phyloP scores from a whole-genome alignment of 2,113 vertebrate species.

The Chaenogobius annularis region DNA sequence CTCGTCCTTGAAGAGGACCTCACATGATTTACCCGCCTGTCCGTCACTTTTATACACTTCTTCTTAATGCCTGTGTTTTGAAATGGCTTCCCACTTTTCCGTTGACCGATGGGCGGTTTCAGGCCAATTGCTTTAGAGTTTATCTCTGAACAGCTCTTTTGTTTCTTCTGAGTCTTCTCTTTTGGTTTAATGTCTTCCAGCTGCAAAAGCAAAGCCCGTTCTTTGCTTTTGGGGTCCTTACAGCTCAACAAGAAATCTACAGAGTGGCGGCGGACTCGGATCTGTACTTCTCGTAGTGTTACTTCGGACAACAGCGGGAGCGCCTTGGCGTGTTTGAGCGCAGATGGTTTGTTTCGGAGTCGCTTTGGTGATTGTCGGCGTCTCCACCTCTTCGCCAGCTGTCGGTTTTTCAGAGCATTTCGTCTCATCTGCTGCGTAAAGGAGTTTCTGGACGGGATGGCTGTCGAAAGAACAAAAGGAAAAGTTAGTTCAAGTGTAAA shows the following conservation, averaged over 20 bases:
- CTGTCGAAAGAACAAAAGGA: constrained; percentile 47
- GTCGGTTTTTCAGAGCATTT: constrained; percentile 72
- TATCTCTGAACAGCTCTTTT: constrained; percentile 18
- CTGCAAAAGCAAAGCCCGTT: constrained; percentile 60
- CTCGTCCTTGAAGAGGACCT: constrained; percentile 61
- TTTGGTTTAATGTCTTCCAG: constrained; percentile 59
- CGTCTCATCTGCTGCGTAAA: constrained; percentile 78
- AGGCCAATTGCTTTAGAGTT: constrained; percentile 62
- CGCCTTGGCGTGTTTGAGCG: constrained; percentile 25
- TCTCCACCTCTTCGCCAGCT: constrained; percentile 70
- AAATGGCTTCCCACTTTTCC: constrained; percentile 16
- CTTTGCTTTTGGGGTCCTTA: constrained; percentile 71
- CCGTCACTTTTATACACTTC: constrained; percentile 44
- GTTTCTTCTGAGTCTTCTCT: constrained; percentile 11
- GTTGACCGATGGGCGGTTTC: constrained; percentile 25
- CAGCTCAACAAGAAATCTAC: constrained; percentile 72
- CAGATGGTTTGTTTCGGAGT: constrained; percentile 5
- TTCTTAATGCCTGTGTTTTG: constrained; percentile 9
- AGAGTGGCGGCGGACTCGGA: constrained; percentile 72
- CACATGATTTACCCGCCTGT: constrained; percentile 15
- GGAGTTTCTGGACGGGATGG: constrained; percentile 76
- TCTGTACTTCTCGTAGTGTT: constrained; percentile 60
- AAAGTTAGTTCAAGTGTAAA: background rate
- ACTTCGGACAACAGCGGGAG: constrained; percentile 52
- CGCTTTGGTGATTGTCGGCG: constrained; percentile 55